Evolutionary conservation across 2,113 vertebrate species (phyloP).

Genomic region (Pangasianodon gigas): DNA sequence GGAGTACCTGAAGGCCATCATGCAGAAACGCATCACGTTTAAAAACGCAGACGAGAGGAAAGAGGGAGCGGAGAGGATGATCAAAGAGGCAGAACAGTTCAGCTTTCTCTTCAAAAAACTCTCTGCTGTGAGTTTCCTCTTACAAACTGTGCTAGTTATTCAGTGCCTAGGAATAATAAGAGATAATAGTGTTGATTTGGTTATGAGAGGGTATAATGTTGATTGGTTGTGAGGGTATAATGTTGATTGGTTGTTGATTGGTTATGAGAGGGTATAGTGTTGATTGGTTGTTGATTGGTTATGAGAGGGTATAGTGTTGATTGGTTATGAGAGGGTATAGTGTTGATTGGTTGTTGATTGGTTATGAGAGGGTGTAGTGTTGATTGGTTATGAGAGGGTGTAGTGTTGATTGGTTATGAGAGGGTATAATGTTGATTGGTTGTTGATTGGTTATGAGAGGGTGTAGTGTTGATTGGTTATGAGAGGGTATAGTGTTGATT

Average conservation of each 20-base stretch:
- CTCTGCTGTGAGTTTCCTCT: slow-evolving; percentile 64
- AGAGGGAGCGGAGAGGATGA: slow-evolving; percentile 94
- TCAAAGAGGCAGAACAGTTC: slow-evolving; percentile 90
- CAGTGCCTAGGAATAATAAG: not conserved
- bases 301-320: not conserved
- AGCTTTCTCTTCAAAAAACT: slow-evolving; percentile 92
- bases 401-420: not conserved
- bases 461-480: not conserved
- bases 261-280: not conserved
- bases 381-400: not conserved
- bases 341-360: not conserved
- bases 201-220: not conserved
- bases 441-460: not conserved
- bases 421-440: not conserved
- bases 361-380: not conserved
- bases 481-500: too few species aligned
- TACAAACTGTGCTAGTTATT: too few species aligned
- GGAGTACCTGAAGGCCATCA: slow-evolving; percentile 92
- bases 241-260: not conserved
- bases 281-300: not conserved
- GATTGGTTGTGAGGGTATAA: not conserved
- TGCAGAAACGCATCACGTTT: slow-evolving; percentile 94
- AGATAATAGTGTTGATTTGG: not conserved
- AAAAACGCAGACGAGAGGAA: slow-evolving; percentile 89
- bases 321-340: not conserved